Evolutionary conservation across 2,888 invertebrate genomes (phyloP).

Genomic region (Zele albiditarsus): DNA sequence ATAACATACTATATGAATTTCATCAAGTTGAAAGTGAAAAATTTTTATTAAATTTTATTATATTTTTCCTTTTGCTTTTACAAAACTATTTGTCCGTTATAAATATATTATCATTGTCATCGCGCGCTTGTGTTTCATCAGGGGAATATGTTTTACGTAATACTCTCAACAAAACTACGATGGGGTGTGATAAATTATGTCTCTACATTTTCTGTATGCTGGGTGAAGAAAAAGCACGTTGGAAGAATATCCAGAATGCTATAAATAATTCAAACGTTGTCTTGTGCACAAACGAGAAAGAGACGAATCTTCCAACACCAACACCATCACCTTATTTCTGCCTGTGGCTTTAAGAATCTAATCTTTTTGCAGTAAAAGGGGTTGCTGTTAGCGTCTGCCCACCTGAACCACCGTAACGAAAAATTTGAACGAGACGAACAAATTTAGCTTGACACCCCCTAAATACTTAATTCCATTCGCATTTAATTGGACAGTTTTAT

Average conservation of each 20-base stretch:
- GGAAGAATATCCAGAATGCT: slow-evolving; percentile 56
- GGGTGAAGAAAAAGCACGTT: slow-evolving; percentile 44
- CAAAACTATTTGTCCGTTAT: background rate
- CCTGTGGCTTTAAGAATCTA: slow-evolving; percentile 57
- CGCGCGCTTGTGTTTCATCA: background rate
- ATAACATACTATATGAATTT: background rate
- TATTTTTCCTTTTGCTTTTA: background rate
- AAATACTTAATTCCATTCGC: slow-evolving; percentile 71
- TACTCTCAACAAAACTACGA: background rate
- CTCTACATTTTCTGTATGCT: background rate
- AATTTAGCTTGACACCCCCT: slow-evolving; percentile 62
- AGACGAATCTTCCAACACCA: slow-evolving; percentile 26
- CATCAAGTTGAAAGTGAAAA: background rate
- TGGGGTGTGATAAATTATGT: slow-evolving; percentile 12
- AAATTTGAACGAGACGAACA: slow-evolving; percentile 32
- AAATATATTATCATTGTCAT: slow-evolving; percentile 4
- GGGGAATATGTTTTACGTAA: background rate
- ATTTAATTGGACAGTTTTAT: slow-evolving; percentile 72
- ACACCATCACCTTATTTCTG: background rate
- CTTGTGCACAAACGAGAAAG: slow-evolving; percentile 30
- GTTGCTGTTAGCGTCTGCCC: slow-evolving; percentile 41
- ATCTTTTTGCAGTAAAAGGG: slow-evolving; percentile 59
- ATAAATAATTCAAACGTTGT: slow-evolving; percentile 67
- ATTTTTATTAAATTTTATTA: slow-evolving; percentile 7
- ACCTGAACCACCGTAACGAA: slow-evolving; percentile 44